Base-by-base conservation (phyloP, 1,140 invertebrate genomes). In the Pseudachorutes palmiensis region DNA sequence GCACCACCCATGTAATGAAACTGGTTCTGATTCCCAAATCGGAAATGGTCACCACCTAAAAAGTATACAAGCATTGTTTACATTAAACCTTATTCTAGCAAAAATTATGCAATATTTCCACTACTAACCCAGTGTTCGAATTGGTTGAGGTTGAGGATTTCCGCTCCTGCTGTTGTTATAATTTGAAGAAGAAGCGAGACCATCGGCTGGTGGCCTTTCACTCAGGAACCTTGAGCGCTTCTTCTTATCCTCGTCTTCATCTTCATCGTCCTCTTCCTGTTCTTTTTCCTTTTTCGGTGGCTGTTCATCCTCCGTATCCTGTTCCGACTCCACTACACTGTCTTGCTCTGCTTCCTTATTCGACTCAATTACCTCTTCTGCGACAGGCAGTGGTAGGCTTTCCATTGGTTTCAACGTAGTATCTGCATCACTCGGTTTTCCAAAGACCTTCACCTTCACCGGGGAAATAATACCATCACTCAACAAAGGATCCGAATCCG, bases 91-190 rank as follows among this genome's bases (percentile, higher is more conserved):
- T 24, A 29, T 24, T 5, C 55, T 24, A 58, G 5, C 5, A 5
- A 24, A 12, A 5, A 58, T 24, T 58, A 24, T 29, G 24, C 22
- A 12, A 12, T 24, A 24, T 24, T 58, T 12, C 24, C 59, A 32
- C 9, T 16, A 30, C 19, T 28, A 28, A 61, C 59, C 59, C 2
- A 61, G 9, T 30, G 30, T 28, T 9, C 59, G 29, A 12, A 61
- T 61, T 32, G 59, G 59, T 30, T 36, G 51, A 16, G 51, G 51
- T 14, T 55, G 36, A 41, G 5, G n/a, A n/a, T 55, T 24, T 55
- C 51, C 24, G 51, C 24, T 14, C 24, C 24, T 55, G 24, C 36
- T 45, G 36, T 58, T 58, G n/a, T 22, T 58, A 22, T 9, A 22
- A 29, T 5, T 58, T 14, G n/a, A 58, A n/a, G 55, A 5, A 12